A percentile compares a stretch with the other conserved stretches of the same genome.
Conservation (phyloP, 2,113 vertebrate genomes). For the Aptenodytes forsteri region DNA sequence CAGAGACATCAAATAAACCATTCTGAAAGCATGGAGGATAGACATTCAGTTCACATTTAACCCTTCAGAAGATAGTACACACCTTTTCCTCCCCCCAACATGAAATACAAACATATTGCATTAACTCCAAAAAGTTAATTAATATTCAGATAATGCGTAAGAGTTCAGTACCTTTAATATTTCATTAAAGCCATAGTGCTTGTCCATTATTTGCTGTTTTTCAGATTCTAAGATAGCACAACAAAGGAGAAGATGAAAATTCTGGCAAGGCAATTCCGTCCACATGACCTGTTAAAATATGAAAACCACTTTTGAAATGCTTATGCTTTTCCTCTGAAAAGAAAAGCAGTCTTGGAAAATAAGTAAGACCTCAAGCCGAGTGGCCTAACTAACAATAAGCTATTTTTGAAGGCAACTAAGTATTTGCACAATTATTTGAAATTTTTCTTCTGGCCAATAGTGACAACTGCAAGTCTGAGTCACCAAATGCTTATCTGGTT, state of each 20-base stretch:
- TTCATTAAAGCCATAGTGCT: constrained; percentile 94
- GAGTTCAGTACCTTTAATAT: constrained; percentile 88
- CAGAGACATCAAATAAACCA: neutral
- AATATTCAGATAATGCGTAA: neutral
- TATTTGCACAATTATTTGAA: neutral
- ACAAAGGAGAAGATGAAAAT: constrained; percentile 95
- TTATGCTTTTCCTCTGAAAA: neutral
- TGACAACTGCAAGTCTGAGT: neutral
- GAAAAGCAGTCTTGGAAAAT: neutral
- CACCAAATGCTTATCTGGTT: neutral
- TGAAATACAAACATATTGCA: neutral
- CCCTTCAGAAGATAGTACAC: neutral
- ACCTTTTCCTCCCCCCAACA: neutral
- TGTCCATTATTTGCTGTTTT: constrained; percentile 96
- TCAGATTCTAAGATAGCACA: constrained; percentile 95
- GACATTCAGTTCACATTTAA: neutral
- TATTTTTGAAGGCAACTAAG: neutral
- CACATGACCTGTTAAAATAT: constrained; percentile 88
- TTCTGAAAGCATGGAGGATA: neutral
- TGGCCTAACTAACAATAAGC: neutral
- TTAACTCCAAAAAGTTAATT: neutral
- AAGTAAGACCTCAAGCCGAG: neutral
- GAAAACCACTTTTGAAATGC: neutral
- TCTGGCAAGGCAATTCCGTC: constrained; percentile 93
- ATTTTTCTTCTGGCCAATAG: neutral